These are phyloP conservation scores for Ophiodon elongatus DNA, from an alignment of 2,113 vertebrate genomes.

Conservation along the genomic window DNA sequence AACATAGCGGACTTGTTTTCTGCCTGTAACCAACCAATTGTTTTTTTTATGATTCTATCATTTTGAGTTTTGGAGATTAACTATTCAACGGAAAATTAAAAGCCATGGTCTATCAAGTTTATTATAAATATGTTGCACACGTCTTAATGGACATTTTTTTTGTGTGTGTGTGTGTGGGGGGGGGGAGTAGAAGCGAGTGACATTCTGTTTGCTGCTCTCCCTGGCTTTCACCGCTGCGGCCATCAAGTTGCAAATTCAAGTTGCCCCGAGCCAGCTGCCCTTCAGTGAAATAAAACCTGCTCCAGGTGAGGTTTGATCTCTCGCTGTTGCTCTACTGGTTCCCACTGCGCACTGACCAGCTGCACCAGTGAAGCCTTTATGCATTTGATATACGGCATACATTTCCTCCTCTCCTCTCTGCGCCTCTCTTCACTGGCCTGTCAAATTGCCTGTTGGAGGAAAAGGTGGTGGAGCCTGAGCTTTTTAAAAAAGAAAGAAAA, in stretches of 20 bases:
- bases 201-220: constrained; percentile 21
- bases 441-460: constrained; percentile 68
- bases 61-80: not conserved
- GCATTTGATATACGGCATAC: constrained; percentile 66
- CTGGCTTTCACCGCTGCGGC: constrained; percentile 2
- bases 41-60: not conserved
- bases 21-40: not conserved
- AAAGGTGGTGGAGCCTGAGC: constrained; percentile 43
- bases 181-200: not conserved
- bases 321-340: constrained; percentile 26
- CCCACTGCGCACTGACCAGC: constrained; percentile 45
- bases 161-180: too few relatives aligned
- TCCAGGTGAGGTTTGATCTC: constrained; percentile 59
- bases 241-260: constrained; percentile 31
- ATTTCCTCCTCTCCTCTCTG: constrained; percentile 44
- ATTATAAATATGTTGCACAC: not conserved
- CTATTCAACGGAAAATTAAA: not conserved
- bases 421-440: constrained; percentile 70
- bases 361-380: constrained; percentile 67
- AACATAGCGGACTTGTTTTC: not conserved
- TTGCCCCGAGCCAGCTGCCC: constrained; percentile 35
- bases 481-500: constrained; percentile 5
- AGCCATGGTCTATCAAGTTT: not conserved
- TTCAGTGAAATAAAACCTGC: constrained; percentile 25
- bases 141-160: not conserved